phyloP scores from a whole-genome alignment of 1,140 invertebrate genomes.

The Cataglyphis hispanica region DNA sequence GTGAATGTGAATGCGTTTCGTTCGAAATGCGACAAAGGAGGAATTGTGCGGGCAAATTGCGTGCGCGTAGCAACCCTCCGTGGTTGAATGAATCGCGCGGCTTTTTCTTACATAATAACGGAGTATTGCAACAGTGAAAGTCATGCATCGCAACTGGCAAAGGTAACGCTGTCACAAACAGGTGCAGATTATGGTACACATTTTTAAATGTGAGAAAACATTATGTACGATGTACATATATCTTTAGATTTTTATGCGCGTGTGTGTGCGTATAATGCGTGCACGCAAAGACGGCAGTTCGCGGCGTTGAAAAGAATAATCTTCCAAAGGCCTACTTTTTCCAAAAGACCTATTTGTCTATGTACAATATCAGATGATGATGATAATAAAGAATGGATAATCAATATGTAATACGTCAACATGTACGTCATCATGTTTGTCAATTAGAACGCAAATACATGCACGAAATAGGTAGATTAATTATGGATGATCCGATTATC shows the following conservation, averaged over 20 bases:
- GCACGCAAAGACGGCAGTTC: background rate
- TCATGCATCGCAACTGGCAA: conserved; percentile 20
- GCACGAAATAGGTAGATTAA: conserved; percentile 29
- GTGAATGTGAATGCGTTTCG: background rate
- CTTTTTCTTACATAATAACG: conserved; percentile 35
- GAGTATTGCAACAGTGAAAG: conserved; percentile 44
- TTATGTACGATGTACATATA: too few species aligned
- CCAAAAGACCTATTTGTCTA: conserved; percentile 34
- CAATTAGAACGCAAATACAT: conserved; percentile 29
- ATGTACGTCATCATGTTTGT: conserved; percentile 12
- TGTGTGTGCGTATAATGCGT: too few species aligned
- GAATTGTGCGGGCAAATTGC: background rate
- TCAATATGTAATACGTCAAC: background rate
- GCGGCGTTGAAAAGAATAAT: conserved; percentile 11
- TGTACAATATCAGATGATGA: too few species aligned
- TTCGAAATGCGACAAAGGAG: background rate
- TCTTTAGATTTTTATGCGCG: background rate
- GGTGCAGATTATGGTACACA: background rate
- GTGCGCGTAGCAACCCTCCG: background rate
- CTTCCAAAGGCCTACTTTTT: conserved; percentile 38
- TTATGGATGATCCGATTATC: conserved; percentile 32
- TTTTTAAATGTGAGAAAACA: background rate
- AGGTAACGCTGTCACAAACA: conserved; percentile 8
- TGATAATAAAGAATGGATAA: background rate
- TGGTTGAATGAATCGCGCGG: conserved; percentile 34